These are phyloP conservation scores for Listronotus bonariensis DNA, from an alignment of 1,140 invertebrate species.

Conservation along the genomic window DNA sequence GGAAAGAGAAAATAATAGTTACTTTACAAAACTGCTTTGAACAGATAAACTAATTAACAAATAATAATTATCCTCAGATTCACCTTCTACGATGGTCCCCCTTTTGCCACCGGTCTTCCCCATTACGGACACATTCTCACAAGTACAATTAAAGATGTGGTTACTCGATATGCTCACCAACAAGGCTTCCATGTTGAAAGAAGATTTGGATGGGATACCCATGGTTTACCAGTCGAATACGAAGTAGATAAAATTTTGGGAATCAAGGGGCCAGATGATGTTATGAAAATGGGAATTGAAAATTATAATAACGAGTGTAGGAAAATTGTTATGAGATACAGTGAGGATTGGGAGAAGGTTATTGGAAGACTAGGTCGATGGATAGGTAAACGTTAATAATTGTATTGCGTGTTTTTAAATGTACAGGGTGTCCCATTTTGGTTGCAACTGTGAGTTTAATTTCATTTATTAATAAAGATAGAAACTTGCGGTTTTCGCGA, in stretches of 20 bases:
- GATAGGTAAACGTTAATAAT: conserved; percentile 75
- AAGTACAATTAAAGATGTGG: conserved; percentile 98
- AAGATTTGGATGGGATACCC: conserved; percentile 99
- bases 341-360: conserved; percentile 91
- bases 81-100: conserved; percentile 99
- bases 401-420: too few species aligned
- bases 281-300: conserved; percentile 94
- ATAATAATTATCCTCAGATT: conserved; percentile 53
- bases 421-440: too few species aligned
- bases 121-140: conserved; percentile 99
- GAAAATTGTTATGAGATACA: conserved; percentile 97
- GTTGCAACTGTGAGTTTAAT: too few species aligned
- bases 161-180: conserved; percentile 96
- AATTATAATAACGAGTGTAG: conserved; percentile 96
- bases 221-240: conserved; percentile 93
- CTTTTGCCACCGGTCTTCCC: conserved; percentile 98
- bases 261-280: conserved; percentile 96
- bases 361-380: conserved; percentile 91
- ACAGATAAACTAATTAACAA: too few species aligned
- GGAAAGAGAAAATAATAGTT: too few species aligned
- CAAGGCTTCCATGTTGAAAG: conserved; percentile 95
- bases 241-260: conserved; percentile 95
- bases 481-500: too few species aligned
- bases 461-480: too few species aligned
- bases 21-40: too few species aligned